Evolutionary conservation across 2,113 vertebrate species (phyloP).

Genomic region (Actenoides lindsayi): DNA sequence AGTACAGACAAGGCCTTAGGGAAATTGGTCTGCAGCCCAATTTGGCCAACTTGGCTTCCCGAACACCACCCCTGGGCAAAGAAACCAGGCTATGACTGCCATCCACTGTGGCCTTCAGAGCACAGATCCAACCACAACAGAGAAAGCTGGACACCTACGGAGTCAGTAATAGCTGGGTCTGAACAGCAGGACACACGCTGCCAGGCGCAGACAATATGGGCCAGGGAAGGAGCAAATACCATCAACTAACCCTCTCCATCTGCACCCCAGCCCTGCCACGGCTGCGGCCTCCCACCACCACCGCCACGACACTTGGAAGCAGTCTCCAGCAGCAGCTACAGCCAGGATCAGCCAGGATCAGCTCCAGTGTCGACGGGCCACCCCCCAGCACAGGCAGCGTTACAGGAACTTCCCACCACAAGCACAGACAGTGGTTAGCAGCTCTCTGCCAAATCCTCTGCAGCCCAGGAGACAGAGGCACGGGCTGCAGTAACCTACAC

Average conservation of each 20-base stretch:
- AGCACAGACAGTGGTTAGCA: not conserved
- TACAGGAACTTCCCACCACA: constrained; percentile 21
- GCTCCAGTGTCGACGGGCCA: not conserved
- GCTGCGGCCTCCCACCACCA: not conserved
- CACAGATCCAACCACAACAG: constrained; percentile 43
- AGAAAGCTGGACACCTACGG: not conserved
- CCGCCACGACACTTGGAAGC: not conserved
- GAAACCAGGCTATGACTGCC: constrained; percentile 30
- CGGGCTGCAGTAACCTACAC: not conserved
- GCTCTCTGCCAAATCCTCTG: constrained; percentile 13
- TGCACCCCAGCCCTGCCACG: not conserved
- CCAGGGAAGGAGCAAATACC: not conserved
- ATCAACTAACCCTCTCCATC: not conserved
- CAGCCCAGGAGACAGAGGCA: not conserved
- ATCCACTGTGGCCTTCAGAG: constrained; percentile 16
- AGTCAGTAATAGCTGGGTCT: constrained; percentile 3
- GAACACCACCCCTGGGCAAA: constrained; percentile 15
- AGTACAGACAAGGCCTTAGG: constrained; percentile 39
- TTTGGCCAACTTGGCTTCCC: constrained; percentile 45
- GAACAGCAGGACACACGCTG: not conserved
- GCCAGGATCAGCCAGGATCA: not conserved
- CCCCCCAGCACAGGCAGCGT: not conserved
- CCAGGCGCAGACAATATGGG: not conserved
- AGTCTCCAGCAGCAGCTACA: not conserved
- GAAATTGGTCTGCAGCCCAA: constrained; percentile 42